Percentiles rank a stretch among this genome's conserved stretches.
These are phyloP conservation scores for Coreoperca whiteheadi DNA, from an alignment of 2,113 vertebrate genomes.

Conservation along the genomic window DNA sequence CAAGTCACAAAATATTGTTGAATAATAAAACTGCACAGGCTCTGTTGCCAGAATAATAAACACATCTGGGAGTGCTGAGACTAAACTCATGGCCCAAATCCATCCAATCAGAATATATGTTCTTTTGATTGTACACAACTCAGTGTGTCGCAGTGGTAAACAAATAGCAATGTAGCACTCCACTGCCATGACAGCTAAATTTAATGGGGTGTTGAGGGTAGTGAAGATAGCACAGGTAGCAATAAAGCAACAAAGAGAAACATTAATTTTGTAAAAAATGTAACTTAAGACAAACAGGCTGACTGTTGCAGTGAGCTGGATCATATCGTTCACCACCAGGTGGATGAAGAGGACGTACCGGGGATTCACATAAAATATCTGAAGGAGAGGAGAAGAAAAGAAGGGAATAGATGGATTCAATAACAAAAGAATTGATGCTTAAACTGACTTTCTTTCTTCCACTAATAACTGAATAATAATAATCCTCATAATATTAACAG, in stretches of 20 bases:
- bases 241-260: constrained; percentile 38
- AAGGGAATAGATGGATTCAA: no score
- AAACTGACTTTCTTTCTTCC: no score
- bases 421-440: no score
- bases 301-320: constrained; percentile 57
- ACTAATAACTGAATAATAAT: neutral
- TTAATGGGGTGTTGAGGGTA: constrained; percentile 67
- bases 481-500: neutral
- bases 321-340: constrained; percentile 79
- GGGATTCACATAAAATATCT: constrained; percentile 72
- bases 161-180: constrained; percentile 79
- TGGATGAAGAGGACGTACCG: constrained; percentile 78
- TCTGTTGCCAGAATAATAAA: constrained; percentile 62
- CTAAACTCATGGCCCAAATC: constrained; percentile 65
- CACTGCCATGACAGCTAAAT: constrained; percentile 66
- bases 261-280: constrained; percentile 51
- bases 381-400: neutral
- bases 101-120: constrained; percentile 65
- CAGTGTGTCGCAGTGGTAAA: constrained; percentile 62
- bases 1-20: constrained; percentile 48
- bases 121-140: constrained; percentile 66
- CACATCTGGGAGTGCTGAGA: constrained; percentile 62
- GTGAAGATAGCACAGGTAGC: constrained; percentile 42
- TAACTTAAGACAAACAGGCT: constrained; percentile 68
- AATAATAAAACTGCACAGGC: constrained; percentile 43